Evolutionary conservation across 2,888 invertebrate genomes (phyloP).

Genomic region (Dorcus parallelipipedus): DNA sequence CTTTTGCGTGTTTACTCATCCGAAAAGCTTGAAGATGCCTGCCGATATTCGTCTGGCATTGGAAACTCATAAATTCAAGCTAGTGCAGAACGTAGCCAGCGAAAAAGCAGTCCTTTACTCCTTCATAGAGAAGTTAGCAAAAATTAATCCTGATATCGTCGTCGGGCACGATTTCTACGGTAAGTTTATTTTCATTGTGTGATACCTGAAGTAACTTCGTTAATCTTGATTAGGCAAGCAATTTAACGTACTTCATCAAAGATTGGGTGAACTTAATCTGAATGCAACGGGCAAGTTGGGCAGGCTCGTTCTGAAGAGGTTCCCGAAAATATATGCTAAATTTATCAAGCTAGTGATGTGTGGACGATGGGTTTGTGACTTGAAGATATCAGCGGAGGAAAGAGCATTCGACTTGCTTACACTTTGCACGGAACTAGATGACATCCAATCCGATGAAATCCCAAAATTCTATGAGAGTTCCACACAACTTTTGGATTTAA

Average conservation of each 20-base stretch:
- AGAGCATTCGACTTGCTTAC: slow-evolving; percentile 20
- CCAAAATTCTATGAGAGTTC: slow-evolving; percentile 63
- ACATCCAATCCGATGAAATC: slow-evolving; percentile 69
- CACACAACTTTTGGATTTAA: slow-evolving; percentile 67
- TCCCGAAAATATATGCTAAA: background rate
- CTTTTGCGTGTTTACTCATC: background rate
- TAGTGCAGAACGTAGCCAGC: slow-evolving; percentile 74
- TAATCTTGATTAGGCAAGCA: background rate
- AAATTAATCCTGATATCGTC: slow-evolving; percentile 88
- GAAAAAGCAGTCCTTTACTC: slow-evolving; percentile 84
- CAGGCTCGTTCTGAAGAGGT: too few relatives aligned
- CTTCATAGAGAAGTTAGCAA: slow-evolving; percentile 81
- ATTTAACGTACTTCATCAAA: background rate
- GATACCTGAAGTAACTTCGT: background rate
- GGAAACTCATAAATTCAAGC: slow-evolving; percentile 64
- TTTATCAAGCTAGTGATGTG: slow-evolving; percentile 45
- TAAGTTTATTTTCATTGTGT: background rate
- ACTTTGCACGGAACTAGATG: slow-evolving; percentile 62
- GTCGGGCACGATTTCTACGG: slow-evolving; percentile 85
- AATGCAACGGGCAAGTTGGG: too few relatives aligned
- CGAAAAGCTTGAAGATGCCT: slow-evolving; percentile 60
- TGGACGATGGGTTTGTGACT: slow-evolving; percentile 88
- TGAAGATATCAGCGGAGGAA: slow-evolving; percentile 81
- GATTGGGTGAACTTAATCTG: background rate
- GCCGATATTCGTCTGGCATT: slow-evolving; percentile 72